Conservation (phyloP, 2,113 vertebrate genomes). For the Vombatus ursinus region DNA sequence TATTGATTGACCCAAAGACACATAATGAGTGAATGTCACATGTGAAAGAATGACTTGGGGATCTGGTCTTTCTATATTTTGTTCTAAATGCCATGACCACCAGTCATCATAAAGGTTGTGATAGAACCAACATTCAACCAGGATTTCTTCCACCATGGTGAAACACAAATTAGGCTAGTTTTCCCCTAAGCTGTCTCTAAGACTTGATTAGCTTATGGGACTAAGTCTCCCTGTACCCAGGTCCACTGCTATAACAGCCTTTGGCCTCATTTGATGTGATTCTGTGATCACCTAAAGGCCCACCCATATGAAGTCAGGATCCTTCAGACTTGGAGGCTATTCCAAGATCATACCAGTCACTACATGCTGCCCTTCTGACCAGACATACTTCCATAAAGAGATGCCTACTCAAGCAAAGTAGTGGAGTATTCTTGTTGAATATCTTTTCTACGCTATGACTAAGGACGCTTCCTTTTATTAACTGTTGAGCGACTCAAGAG, state of each 20-base stretch:
- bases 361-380: background rate
- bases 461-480: background rate
- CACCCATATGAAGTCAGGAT: background rate
- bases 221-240: background rate
- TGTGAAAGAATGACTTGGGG: background rate
- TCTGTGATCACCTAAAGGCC: background rate
- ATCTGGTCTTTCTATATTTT: background rate
- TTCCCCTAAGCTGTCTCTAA: background rate
- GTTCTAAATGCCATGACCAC: background rate
- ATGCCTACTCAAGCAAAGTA: background rate
- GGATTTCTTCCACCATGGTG: background rate
- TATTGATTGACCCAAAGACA: background rate
- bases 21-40: background rate
- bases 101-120: background rate
- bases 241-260: background rate
- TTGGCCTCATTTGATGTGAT: background rate
- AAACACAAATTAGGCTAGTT: background rate
- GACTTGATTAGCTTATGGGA: background rate
- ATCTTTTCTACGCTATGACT: background rate
- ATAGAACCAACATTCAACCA: background rate
- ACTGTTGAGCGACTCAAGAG: background rate
- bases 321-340: background rate
- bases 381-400: background rate
- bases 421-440: background rate
- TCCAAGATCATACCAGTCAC: background rate